Evolutionary conservation across 2,888 invertebrate species (phyloP).

Genomic region (Pheosia tremula): DNA sequence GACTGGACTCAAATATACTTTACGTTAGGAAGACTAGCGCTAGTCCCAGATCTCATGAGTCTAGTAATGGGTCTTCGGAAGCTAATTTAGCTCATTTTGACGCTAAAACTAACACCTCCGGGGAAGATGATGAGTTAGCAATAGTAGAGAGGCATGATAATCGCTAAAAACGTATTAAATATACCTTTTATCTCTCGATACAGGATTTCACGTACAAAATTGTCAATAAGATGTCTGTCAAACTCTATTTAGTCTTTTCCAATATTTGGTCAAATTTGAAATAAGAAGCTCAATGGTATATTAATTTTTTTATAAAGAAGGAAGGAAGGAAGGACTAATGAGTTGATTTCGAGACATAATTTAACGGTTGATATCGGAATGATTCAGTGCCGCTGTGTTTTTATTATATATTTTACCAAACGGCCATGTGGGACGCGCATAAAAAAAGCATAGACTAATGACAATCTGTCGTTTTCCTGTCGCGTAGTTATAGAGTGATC

Average conservation of each 20-base stretch:
- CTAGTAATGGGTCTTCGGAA: conserved; percentile 76
- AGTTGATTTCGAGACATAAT: no score
- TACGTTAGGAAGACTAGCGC: conserved; percentile 71
- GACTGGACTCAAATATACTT: conserved; percentile 69
- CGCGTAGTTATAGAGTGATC: neutral
- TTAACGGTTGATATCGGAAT: no score
- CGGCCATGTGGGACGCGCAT: no score
- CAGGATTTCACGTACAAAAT: conserved; percentile 4
- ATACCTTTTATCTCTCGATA: conserved; percentile 20
- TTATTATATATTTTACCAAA: no score
- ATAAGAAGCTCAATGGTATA: neutral
- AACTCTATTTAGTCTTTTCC: neutral
- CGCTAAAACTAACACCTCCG: conserved; percentile 73
- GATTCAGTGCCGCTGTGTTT: no score
- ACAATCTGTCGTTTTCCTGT: neutral
- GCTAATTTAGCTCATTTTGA: conserved; percentile 69
- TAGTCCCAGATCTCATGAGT: conserved; percentile 75
- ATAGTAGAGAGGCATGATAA: conserved; percentile 68
- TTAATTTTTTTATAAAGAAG: neutral
- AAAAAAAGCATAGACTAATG: neutral
- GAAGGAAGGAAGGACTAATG: neutral
- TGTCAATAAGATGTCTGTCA: conserved; percentile 1
- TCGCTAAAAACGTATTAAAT: conserved; percentile 20
- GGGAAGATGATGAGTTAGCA: conserved; percentile 76
- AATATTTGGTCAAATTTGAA: neutral